Percentiles rank a stretch among this genome's conserved stretches.
These are phyloP conservation scores for Ladona fulva DNA, from an alignment of 1,140 invertebrate genomes.

Conservation along the genomic window DNA sequence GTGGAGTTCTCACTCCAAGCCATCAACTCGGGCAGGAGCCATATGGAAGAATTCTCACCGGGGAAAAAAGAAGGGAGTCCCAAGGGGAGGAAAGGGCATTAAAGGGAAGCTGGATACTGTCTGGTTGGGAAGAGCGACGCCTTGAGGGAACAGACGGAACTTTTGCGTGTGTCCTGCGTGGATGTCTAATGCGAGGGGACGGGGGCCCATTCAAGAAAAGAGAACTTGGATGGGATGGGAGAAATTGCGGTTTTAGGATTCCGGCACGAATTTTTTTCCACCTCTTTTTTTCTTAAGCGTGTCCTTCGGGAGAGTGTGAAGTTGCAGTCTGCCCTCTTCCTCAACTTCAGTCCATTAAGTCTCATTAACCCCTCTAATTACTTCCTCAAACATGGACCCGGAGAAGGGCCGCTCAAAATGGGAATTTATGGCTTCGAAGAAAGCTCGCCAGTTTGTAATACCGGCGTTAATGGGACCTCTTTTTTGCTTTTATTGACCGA, in stretches of 20 bases:
- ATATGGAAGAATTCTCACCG: background rate
- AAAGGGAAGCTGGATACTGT: background rate
- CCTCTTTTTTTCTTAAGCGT: background rate
- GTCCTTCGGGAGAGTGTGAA: background rate
- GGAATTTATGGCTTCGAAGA: background rate
- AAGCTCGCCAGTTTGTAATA: background rate
- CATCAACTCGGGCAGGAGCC: background rate
- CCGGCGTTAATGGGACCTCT: background rate
- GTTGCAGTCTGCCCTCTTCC: background rate
- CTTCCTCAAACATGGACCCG: background rate
- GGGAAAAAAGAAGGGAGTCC: background rate
- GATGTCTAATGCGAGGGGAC: background rate
- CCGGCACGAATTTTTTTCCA: background rate
- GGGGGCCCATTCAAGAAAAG: background rate
- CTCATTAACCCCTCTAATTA: background rate
- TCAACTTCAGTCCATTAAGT: background rate
- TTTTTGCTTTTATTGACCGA: too few relatives aligned
- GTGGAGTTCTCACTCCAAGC: background rate
- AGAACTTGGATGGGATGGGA: background rate
- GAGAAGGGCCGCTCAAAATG: background rate
- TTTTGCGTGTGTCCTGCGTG: background rate
- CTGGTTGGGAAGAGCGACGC: background rate
- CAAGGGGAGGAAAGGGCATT: background rate
- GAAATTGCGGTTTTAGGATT: background rate
- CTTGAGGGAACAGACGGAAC: background rate